phyloP scores from a whole-genome alignment of 1,140 invertebrate genomes.

The Cyrtorhinus lividipennis region DNA sequence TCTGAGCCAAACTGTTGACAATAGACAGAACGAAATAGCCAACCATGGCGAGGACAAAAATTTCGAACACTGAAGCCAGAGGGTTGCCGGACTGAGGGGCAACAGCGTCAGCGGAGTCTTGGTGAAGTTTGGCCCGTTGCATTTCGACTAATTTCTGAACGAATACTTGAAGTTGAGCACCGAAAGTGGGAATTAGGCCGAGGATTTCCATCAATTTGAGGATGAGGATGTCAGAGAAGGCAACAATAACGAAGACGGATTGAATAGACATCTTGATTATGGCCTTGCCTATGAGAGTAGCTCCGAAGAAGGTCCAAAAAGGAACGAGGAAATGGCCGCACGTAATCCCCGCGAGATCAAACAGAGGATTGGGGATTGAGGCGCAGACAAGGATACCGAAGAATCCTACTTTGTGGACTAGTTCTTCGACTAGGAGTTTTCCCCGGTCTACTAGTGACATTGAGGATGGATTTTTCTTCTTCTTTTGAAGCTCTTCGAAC shows the following conservation, averaged over 20 bases:
- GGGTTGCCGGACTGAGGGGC: constrained; percentile 42
- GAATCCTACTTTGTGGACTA: constrained; percentile 93
- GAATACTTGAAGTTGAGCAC: constrained; percentile 66
- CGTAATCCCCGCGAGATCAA: constrained; percentile 95
- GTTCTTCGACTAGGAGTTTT: constrained; percentile 76
- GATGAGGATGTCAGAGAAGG: constrained; percentile 84
- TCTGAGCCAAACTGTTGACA: constrained; percentile 92
- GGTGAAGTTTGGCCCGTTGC: constrained; percentile 77
- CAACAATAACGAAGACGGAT: constrained; percentile 93
- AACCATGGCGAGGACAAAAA: constrained; percentile 85
- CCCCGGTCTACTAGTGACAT: constrained; percentile 51
- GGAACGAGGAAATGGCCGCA: constrained; percentile 98
- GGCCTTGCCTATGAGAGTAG: constrained; percentile 95
- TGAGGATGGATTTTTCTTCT: constrained; percentile 35
- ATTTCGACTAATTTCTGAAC: constrained; percentile 73
- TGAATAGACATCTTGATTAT: constrained; percentile 99
- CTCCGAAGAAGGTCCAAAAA: constrained; percentile 99
- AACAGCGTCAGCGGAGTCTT: constrained; percentile 33
- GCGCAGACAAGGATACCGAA: constrained; percentile 95
- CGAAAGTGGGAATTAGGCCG: constrained; percentile 61
- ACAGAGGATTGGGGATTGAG: constrained; percentile 97
- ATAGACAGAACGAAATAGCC: constrained; percentile 91
- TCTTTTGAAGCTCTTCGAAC: constrained; percentile 54
- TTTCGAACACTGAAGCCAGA: constrained; percentile 73
- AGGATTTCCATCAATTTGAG: constrained; percentile 62